These are phyloP conservation scores for Eilema griseolum DNA, from an alignment of 2,888 invertebrate genomes.

Conservation along the genomic window DNA sequence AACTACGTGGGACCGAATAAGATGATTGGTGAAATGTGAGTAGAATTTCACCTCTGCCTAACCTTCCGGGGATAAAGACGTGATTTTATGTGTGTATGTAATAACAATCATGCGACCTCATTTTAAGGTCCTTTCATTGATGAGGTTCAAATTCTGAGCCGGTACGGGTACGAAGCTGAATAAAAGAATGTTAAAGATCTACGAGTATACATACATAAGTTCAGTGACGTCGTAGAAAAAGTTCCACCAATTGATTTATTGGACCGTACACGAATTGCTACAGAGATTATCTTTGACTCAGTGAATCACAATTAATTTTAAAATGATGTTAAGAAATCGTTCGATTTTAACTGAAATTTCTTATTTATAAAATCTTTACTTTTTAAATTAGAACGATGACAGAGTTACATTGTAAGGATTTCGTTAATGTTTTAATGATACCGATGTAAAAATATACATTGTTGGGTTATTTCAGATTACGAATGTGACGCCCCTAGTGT, in stretches of 20 bases:
- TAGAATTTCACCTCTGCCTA: too few species aligned
- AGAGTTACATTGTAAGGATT: neutral
- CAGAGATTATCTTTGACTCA: neutral
- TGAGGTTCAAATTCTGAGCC: too few species aligned
- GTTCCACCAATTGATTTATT: neutral
- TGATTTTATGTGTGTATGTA: too few species aligned
- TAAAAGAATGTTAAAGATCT: neutral
- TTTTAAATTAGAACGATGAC: too few species aligned
- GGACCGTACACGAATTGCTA: neutral
- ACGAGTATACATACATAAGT: neutral
- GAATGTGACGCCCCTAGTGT: too few species aligned
- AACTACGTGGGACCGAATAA: too few species aligned
- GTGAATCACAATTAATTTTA: neutral
- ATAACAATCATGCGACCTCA: too few species aligned
- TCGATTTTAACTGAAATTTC: neutral
- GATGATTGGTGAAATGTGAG: too few species aligned
- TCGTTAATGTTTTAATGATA: neutral
- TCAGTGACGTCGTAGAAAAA: neutral
- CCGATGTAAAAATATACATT: neutral
- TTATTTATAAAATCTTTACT: neutral
- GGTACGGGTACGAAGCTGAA: neutral
- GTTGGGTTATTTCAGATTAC: too few species aligned
- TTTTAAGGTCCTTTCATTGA: too few species aligned
- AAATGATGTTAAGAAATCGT: neutral
- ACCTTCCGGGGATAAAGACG: too few species aligned